Evolutionary conservation across 2,113 vertebrate genomes (phyloP).

Genomic region (Speoplatyrhinus poulsoni): DNA sequence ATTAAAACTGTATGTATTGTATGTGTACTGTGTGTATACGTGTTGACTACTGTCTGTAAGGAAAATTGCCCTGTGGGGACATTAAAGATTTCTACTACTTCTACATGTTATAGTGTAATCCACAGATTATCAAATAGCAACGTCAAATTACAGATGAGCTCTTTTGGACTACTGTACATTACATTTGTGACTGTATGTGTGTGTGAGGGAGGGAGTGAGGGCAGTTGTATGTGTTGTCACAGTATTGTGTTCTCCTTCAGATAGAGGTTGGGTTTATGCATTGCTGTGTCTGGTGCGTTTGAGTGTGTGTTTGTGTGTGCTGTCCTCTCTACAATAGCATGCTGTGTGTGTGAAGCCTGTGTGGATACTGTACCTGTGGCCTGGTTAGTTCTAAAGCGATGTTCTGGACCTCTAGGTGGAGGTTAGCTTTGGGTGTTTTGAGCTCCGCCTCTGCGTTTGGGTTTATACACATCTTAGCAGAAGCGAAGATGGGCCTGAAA

Average conservation of each 20-base stretch:
- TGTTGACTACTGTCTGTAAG: too few species aligned
- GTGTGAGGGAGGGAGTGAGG: too few species aligned
- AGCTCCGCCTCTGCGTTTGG: conserved; percentile 87
- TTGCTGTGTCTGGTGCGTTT: neutral
- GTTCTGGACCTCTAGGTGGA: conserved; percentile 90
- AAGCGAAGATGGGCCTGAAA: conserved; percentile 93
- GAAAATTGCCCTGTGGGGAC: too few species aligned
- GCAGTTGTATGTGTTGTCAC: too few species aligned
- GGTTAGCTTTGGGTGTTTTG: conserved; percentile 84
- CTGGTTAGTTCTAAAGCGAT: conserved; percentile 92
- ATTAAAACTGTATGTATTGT: too few species aligned
- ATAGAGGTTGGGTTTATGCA: neutral
- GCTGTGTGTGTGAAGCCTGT: neutral
- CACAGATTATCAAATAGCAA: too few species aligned
- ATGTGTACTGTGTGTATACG: too few species aligned
- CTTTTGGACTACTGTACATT: neutral
- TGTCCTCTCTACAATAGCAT: neutral
- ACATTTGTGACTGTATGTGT: neutral
- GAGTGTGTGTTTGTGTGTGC: neutral
- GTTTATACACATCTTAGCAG: conserved; percentile 91
- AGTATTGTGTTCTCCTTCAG: too few species aligned
- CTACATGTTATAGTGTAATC: too few species aligned
- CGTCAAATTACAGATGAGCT: too few species aligned
- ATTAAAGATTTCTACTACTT: too few species aligned
- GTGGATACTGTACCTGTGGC: conserved; percentile 80